Evolutionary conservation across 2,113 vertebrate genomes (phyloP), one percentile per base, ranked within the genome.

Genomic region (Hippocampus mohnikei): DNA sequence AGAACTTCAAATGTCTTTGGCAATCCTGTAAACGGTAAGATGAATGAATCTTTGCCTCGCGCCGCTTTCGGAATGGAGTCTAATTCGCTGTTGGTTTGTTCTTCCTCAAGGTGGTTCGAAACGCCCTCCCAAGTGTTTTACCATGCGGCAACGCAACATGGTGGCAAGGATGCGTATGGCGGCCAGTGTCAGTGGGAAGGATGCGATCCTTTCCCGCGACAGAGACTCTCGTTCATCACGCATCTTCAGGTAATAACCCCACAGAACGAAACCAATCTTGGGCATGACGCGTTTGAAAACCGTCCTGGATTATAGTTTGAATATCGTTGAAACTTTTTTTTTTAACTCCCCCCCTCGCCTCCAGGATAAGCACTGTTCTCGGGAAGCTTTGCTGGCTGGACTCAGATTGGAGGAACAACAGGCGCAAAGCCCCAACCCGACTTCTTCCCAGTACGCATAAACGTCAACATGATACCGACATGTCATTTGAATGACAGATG

Each of bases 1-100:
- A 99, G 91, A 98, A 96, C 91, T 99, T 99, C 91, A 98, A 96
- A 93, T 99, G 97, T 95, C 92, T 98, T 64, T 99, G 97, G 97
- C 95, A 97, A 65, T 94, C 95, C 78, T 99, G 97, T 92, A 99
- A 95, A 96, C 94, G 96, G 97, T 99, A 92, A 27, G 25, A 52
- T 52, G 12, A n/a, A 11, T 7, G 33, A 37, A 37, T 37, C 33
- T 37, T 37, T 6, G 33, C 33, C 33, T 37, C 33, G 33, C 33
- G 1, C 33, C 33, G 33, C 33, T 37, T 37, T 37, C 33, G 33
- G 33, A 37, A 37, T 37, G 5, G 5, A 37, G 33, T 37, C 33
- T 37, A 37, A 37, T 37, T 37, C 6, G 5, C 33, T 5, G 33
- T n/a, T 9, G 5, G 2, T 2, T 0, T 27, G 13, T 13, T 20